Evolutionary conservation across 1,140 invertebrate genomes (phyloP), one percentile per base, ranked within the genome.

Genomic region (Drosophila saltans): DNA sequence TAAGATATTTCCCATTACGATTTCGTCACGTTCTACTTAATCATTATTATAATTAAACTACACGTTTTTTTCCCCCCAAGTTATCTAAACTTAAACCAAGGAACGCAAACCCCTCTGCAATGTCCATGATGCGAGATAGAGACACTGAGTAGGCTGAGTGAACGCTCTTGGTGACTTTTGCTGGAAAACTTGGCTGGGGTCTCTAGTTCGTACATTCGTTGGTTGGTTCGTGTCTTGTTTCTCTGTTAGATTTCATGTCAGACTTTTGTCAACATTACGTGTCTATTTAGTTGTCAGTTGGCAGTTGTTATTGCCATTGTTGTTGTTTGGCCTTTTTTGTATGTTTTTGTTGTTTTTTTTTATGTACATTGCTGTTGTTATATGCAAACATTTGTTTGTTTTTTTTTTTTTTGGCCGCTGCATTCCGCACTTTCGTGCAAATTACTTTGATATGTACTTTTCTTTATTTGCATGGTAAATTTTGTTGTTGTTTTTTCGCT

Each of bases 181-280:
- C 57, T 59, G 72, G 72, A 75, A 75, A 75, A 75, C 73, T 75
- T 76, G 66, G 60, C 75, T 78, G 75, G 75, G 76, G 77, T 79
- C 52, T 48, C 16, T 24, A 48, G 16, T 48, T 24, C 5, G 43
- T 16, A 16, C 16, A 16, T 24, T 48, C 45, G 9, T 16, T 52
- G 2, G 45, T 26, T 52, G 45, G 64, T 66, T 66, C 76, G 63
- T 79, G 76, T 79, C 77, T 79, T 79, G 69, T 78, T 78, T 78
- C 75, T 72, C 77, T 76, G 80, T 89, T 89, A 81, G 84, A 88
- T 89, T 78, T 89, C 71, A 81, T 89, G 84, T 83, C 84, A 89
- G 84, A 89, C 84, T 88, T 84, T 88, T 84, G 84, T 89, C 84
- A 89, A 88, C 84, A 89, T 88, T 88, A 88, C 71, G 78, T 89